Conservation (phyloP, 2,113 vertebrate species). For the Dissostichus mawsoni region DNA sequence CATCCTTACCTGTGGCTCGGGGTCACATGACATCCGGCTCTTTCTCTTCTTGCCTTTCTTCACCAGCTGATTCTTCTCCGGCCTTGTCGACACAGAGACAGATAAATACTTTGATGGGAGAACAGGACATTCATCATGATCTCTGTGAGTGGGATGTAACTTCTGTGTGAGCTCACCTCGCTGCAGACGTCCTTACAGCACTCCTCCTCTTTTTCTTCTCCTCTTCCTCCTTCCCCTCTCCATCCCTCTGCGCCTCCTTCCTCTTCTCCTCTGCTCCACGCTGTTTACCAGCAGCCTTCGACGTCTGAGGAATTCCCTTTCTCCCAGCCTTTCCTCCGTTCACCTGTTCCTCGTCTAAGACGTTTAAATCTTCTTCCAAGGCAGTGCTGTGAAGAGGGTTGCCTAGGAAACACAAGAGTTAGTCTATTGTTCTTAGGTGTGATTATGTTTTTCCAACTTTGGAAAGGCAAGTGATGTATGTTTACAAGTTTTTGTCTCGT, state of each 20-base stretch:
- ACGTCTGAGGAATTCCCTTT: not conserved
- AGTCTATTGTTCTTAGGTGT: no score
- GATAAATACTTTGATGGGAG: not conserved
- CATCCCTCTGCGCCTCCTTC: constrained; percentile 1
- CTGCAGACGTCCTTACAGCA: not conserved
- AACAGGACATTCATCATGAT: not conserved
- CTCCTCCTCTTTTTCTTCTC: not conserved
- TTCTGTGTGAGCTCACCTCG: constrained; percentile 29
- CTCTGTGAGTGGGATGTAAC: not conserved
- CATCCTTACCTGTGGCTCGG: constrained; percentile 37
- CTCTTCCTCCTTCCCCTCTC: not conserved
- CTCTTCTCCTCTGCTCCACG: constrained; percentile 16
- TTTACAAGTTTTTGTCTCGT: no score
- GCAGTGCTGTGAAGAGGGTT: constrained; percentile 75
- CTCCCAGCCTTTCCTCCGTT: not conserved
- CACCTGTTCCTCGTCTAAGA: not conserved
- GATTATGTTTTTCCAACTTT: no score
- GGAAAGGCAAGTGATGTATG: no score
- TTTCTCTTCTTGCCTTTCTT: constrained; percentile 1
- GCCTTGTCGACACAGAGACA: constrained; percentile 28
- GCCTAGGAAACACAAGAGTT: constrained; percentile 40
- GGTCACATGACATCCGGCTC: not conserved
- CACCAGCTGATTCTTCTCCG: not conserved
- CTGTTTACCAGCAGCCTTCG: not conserved
- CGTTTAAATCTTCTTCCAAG: constrained; percentile 61